Conservation (phyloP, 2,888 invertebrate species). For the Timema cristinae region DNA sequence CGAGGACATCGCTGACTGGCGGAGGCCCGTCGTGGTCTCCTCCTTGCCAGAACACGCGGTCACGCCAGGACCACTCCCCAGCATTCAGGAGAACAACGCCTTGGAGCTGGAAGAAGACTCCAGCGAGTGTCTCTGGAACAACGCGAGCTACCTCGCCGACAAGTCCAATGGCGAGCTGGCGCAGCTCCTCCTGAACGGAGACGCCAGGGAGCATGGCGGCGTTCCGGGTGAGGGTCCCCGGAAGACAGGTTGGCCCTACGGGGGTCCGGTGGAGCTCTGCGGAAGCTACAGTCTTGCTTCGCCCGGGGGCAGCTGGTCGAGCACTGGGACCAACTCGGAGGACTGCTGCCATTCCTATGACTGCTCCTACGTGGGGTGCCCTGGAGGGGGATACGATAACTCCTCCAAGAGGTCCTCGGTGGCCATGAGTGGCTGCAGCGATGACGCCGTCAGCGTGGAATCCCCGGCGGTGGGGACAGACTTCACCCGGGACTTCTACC, state of each 20-base stretch:
- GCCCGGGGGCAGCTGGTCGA: constrained; percentile 59
- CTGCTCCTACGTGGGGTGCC: constrained; percentile 39
- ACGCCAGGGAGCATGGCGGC: constrained; percentile 10
- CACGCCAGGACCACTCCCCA: constrained; percentile 49
- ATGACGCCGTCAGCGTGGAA: constrained; percentile 46
- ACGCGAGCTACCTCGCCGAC: constrained; percentile 65
- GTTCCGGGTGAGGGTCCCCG: constrained; percentile 6
- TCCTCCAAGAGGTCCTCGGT: constrained; percentile 68
- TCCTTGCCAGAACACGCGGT: constrained; percentile 24
- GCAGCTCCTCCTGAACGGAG: constrained; percentile 25
- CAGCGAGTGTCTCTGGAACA: constrained; percentile 71
- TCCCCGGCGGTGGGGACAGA: constrained; percentile 60
- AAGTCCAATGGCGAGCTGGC: constrained; percentile 56
- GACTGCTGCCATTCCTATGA: constrained; percentile 32
- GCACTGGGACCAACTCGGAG: constrained; percentile 46
- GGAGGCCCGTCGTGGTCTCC: constrained; percentile 18
- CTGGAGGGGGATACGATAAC: constrained; percentile 12
- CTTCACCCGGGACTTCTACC: constrained; percentile 75
- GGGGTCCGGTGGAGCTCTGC: constrained; percentile 32
- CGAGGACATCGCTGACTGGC: constrained; percentile 55
- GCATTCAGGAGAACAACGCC: constrained; percentile 69
- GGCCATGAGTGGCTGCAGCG: constrained; percentile 61
- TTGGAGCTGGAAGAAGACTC: constrained; percentile 70
- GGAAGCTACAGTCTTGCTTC: constrained; percentile 46
- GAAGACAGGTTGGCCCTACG: constrained; percentile 28